Conservation (phyloP, 2,113 vertebrate species). For the Limanda limanda region DNA sequence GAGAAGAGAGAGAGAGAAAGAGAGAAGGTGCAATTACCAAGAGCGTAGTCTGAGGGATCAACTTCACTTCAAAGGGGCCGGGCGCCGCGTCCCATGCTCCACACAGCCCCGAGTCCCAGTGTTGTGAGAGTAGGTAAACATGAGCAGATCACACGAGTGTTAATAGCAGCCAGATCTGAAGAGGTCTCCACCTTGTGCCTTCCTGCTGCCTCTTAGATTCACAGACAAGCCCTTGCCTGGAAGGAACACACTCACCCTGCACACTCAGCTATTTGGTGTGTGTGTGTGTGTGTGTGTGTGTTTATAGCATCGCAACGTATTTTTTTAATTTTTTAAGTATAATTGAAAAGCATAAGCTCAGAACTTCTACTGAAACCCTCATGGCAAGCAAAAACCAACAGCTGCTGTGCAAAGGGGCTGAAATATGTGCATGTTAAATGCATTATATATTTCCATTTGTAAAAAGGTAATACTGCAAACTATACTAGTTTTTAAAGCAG, state of each 20-base stretch:
- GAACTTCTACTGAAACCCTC: constrained; percentile 40
- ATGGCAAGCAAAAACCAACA: constrained; percentile 50
- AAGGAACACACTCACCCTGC: constrained; percentile 59
- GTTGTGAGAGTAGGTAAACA: constrained; percentile 83
- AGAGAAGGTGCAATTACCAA: constrained; percentile 80
- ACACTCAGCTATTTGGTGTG: constrained; percentile 60
- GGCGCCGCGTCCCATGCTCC: constrained; percentile 63
- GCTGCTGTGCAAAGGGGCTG: constrained; percentile 38
- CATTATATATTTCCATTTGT: background rate
- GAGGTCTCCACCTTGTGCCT: constrained; percentile 81
- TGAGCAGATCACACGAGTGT: constrained; percentile 81
- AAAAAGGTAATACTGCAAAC: constrained; percentile 5
- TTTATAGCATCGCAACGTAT: constrained; percentile 29
- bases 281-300: constrained; percentile 19
- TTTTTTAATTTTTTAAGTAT: constrained; percentile 46
- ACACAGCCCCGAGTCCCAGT: constrained; percentile 74
- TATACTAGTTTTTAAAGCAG: constrained; percentile 3
- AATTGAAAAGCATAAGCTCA: constrained; percentile 50
- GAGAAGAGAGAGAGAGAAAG: constrained; percentile 26
- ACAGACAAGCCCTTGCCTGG: constrained; percentile 71
- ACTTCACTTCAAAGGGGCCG: constrained; percentile 83
- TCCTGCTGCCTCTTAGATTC: constrained; percentile 74
- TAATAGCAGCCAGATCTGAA: constrained; percentile 84
- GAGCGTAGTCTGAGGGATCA: constrained; percentile 82
- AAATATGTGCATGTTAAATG: constrained; percentile 31